Base-by-base conservation (phyloP, 2,113 vertebrate species). In the Colinus virginianus region DNA sequence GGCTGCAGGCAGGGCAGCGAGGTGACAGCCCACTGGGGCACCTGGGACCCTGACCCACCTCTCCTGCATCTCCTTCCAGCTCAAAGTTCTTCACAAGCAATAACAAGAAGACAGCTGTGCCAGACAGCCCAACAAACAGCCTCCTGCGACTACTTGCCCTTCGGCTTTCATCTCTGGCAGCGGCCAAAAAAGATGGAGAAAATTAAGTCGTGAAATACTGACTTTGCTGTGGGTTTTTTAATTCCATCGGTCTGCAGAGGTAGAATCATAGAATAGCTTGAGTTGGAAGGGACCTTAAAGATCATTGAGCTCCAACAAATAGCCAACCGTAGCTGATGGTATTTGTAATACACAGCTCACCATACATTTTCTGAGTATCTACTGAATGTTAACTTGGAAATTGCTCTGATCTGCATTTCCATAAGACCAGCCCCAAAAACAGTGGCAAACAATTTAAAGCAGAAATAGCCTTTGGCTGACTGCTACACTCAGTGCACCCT, bases 11-110 rank as follows among this genome's bases (percentile, higher is more conserved):
- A 32, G 34, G 34, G 40, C 13, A 19, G 59, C 36, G 22, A 0
- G 5, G n/a, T 62, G 77, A 46, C 53, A 74, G 53, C 30, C 13
- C 1, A 0, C 19, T 0, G 2, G 34, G 3, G 69, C 40, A 20
- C 34, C 59, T 34, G 17, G 19, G 16, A 51, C 32, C 36, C 79
- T 67, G 69, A 67, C 40, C 58, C 19, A 43, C 26, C 25, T 23
- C 42, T 51, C 8, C 28, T 40, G 59, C 21, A 0, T 40, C 53
- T 58, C 42, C 46, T 67, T 70, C 59, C 59, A 80, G 75, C 59
- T 77, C 0, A 1, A 76, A 49, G 55, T 53, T 46, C 81, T 51
- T 32, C 40, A 34, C 23, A 62, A 84, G 59, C 20, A 75, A 64
- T 51, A 59, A n/a, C 32, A 51, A 58, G 26, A 80, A 71, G 45